Evolutionary conservation across 2,797 vertebrate species (phyloP).

Genomic region (Urophycis tenuis): DNA sequence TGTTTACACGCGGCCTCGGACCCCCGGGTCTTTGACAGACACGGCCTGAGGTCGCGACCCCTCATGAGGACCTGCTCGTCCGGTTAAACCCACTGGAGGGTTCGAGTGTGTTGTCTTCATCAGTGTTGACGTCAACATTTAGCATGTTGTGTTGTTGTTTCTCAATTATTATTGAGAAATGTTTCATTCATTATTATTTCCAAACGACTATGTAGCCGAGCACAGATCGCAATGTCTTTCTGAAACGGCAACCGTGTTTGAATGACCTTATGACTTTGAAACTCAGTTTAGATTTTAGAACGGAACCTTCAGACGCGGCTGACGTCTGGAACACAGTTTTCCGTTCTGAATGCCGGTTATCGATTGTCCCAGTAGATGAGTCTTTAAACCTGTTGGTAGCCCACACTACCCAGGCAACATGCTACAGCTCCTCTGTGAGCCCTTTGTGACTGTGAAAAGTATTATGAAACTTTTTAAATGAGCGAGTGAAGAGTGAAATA

Average conservation of each 20-base stretch:
- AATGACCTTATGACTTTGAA: not conserved
- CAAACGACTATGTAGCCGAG: not conserved
- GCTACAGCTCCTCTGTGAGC: not conserved
- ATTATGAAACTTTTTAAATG: too few relatives aligned
- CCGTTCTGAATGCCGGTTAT: not conserved
- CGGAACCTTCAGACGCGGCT: too few relatives aligned
- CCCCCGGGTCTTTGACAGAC: slow-evolving; percentile 2
- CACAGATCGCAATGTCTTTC: not conserved
- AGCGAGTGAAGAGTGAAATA: too few relatives aligned
- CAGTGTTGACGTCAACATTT: slow-evolving; percentile 21
- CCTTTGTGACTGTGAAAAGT: too few relatives aligned
- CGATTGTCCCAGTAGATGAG: not conserved
- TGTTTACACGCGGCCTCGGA: not conserved
- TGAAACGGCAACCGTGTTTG: not conserved
- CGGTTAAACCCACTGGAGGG: slow-evolving; percentile 31
- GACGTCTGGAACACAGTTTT: not conserved
- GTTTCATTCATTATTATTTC: not conserved
- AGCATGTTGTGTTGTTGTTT: not conserved
- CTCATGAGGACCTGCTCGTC: slow-evolving; percentile 31
- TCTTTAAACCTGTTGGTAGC: not conserved
- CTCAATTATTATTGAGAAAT: not conserved
- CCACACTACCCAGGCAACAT: not conserved
- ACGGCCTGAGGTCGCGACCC: slow-evolving; percentile 21
- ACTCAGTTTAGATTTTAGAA: not conserved
- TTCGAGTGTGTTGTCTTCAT: not conserved